These are phyloP conservation scores for Reticulitermes speratus DNA, from an alignment of 1,140 invertebrate genomes.

Conservation along the genomic window DNA sequence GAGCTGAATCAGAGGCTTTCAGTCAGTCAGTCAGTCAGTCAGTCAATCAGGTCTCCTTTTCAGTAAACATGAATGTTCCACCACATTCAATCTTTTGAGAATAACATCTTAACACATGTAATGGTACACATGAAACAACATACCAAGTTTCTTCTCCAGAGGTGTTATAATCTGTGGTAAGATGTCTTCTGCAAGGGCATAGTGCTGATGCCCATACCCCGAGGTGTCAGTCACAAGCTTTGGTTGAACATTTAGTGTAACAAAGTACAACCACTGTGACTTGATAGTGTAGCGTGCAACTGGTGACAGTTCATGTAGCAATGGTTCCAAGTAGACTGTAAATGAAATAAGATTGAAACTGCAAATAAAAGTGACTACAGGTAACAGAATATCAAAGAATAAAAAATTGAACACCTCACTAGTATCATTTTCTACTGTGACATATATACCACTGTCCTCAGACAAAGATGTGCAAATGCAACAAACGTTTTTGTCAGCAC, in stretches of 20 bases:
- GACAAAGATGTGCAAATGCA: too few relatives aligned
- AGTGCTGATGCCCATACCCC: conserved; percentile 53
- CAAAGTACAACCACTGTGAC: conserved; percentile 83
- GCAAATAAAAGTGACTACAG: neutral
- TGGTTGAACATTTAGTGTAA: conserved; percentile 70
- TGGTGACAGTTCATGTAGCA: conserved; percentile 63
- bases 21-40: too few relatives aligned
- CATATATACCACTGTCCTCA: too few relatives aligned
- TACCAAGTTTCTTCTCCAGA: conserved; percentile 80
- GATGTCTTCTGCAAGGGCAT: conserved; percentile 61
- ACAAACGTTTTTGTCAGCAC: too few relatives aligned
- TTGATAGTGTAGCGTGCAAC: conserved; percentile 70
- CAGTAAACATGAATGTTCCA: too few relatives aligned
- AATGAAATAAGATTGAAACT: conserved; percentile 7
- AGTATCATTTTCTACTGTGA: too few relatives aligned
- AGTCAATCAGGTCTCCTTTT: too few relatives aligned
- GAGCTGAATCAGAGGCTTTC: too few relatives aligned
- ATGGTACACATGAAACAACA: neutral
- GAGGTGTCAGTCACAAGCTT: conserved; percentile 55
- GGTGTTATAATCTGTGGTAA: conserved; percentile 74
- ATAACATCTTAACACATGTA: too few relatives aligned
- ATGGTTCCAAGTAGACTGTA: conserved; percentile 57
- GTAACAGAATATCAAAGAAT: too few relatives aligned
- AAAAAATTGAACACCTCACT: too few relatives aligned
- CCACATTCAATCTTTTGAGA: too few relatives aligned